Base-by-base conservation (phyloP, 2,797 vertebrate genomes). In the Iguana delicatissima region DNA sequence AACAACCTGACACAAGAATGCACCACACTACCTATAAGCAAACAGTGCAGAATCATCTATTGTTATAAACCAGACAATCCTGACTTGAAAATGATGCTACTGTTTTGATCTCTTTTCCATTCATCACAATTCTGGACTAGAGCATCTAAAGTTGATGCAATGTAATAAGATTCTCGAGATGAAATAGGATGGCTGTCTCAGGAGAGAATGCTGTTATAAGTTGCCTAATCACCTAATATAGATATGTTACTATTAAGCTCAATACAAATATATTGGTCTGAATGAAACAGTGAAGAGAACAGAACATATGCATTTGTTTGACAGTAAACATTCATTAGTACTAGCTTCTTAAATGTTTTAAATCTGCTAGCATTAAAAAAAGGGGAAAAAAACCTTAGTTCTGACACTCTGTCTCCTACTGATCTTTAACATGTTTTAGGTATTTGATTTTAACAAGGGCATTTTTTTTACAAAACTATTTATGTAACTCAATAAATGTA, bases 1-100 rank as follows among this genome's bases (percentile, higher is more conserved):
- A 97, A 96, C 94, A 96, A 96, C 96, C 95, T 97, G 96, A 97
- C 96, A 97, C 96, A 97, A 97, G 96, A 96, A 97, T 91, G 88
- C 93, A 95, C 20, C 91, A 96, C 92, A 92, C 90, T 95, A 91
- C 95, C 96, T 93, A 79, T 32, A 79, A 96, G 96, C 96, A 96
- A 96, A 97, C 96, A 95, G 95, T 96, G 93, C 96, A 96, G 95
- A 92, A 94, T 95, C 95, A 93, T 96, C 95, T 96, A 96, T 96
- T 94, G 50, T 96, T 94, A 93, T 86, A 89, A 93, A 95, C 91
- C 94, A 77, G 91, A 95, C 35, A 93, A 88, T 64, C 6, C 91
- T 38, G 95, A 95, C 96, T 97, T 97, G 95, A 97, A 95, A 97
- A 97, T 96, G 92, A 95, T 92, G 93, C 46, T 94, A 91, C 85